A percentile compares a stretch with the other conserved stretches of the same genome.
These are phyloP conservation scores for Amblyopsis rosae DNA, from an alignment of 2,113 vertebrate species.

Conservation along the genomic window DNA sequence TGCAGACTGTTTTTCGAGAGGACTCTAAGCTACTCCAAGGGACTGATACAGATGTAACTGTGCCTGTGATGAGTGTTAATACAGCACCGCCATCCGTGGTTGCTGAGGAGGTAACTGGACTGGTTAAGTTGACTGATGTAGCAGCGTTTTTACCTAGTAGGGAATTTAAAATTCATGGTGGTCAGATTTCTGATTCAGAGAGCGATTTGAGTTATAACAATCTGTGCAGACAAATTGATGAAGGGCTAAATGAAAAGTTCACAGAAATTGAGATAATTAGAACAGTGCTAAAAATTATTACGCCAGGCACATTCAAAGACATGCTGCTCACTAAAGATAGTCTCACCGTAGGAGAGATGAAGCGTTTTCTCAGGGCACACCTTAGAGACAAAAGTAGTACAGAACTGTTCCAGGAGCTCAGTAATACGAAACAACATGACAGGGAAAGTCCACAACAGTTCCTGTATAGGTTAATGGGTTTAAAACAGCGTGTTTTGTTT, in stretches of 20 bases:
- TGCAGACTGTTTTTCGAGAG: background rate
- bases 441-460: constrained; percentile 37
- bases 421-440: constrained; percentile 31
- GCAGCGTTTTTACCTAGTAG: background rate
- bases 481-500: constrained; percentile 35
- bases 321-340: constrained; percentile 28
- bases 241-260: constrained; percentile 20
- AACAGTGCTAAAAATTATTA: constrained; percentile 23
- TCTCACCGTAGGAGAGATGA: constrained; percentile 31
- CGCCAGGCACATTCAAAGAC: constrained; percentile 32
- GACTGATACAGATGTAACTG: background rate
- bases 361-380: constrained; percentile 31
- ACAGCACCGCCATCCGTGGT: background rate
- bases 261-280: constrained; percentile 29
- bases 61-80: background rate
- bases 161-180: constrained; percentile 17
- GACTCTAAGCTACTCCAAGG: background rate
- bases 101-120: background rate
- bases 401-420: no score
- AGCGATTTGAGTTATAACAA: constrained; percentile 5
- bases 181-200: constrained; percentile 19
- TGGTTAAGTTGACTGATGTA: constrained; percentile 1
- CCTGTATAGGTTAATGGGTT: constrained; percentile 27
- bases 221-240: constrained; percentile 20
- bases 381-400: constrained; percentile 31